Conservation (phyloP, 2,888 invertebrate genomes). For the Pantelozetes paolii region DNA sequence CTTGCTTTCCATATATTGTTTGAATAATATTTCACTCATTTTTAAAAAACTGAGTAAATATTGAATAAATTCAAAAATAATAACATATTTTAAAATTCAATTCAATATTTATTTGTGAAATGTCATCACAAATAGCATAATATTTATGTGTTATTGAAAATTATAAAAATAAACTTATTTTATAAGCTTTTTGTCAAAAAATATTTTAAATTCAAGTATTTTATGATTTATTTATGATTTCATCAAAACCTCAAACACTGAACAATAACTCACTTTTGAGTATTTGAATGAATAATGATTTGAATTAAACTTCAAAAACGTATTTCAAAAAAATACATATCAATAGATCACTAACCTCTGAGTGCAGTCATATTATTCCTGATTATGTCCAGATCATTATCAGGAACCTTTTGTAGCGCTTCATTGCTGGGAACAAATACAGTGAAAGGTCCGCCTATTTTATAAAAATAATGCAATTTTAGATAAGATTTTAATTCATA, state of each 20-base stretch:
- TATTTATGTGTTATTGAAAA: too few relatives aligned
- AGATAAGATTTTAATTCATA: not conserved
- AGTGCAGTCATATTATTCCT: constrained; percentile 50
- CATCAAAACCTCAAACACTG: too few relatives aligned
- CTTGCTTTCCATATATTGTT: constrained; percentile 2
- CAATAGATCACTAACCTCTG: constrained; percentile 46
- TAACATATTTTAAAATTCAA: not conserved
- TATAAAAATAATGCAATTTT: not conserved
- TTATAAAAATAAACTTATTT: too few relatives aligned
- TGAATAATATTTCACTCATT: not conserved
- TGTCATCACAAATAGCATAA: too few relatives aligned
- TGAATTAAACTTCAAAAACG: too few relatives aligned
- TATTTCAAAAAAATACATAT: too few relatives aligned
- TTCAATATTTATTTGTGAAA: too few relatives aligned
- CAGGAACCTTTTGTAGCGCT: constrained; percentile 51
- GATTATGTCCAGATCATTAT: constrained; percentile 50
- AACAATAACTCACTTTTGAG: too few relatives aligned
- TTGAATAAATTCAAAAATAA: not conserved
- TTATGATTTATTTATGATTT: too few relatives aligned
- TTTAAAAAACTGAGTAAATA: constrained; percentile 11
- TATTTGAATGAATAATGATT: too few relatives aligned
- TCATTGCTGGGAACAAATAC: constrained; percentile 53
- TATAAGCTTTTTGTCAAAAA: too few relatives aligned
- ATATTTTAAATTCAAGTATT: too few relatives aligned
- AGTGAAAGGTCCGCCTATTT: constrained; percentile 50